Evolutionary conservation across 2,113 vertebrate species (phyloP).

Genomic region (Hystrix brachyura): DNA sequence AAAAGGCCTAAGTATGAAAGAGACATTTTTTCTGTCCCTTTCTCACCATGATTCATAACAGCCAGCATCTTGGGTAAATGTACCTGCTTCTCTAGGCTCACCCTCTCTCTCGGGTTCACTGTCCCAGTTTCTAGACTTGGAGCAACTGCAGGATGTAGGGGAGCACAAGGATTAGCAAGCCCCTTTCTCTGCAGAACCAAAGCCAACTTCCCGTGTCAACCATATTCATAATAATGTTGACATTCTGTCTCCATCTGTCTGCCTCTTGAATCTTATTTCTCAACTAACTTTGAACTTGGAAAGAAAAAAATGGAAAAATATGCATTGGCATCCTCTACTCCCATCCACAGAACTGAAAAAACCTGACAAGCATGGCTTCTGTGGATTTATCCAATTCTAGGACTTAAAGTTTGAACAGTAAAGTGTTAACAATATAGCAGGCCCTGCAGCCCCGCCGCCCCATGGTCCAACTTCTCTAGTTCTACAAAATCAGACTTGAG

Average conservation of each 20-base stretch:
- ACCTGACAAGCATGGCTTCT: neutral
- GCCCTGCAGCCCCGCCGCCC: neutral
- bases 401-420: neutral
- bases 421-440: neutral
- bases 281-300: neutral
- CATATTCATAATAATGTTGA: neutral
- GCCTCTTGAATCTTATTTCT: conserved; percentile 32
- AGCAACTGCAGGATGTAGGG: accelerated
- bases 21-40: neutral
- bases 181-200: neutral
- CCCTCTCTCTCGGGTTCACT: neutral
- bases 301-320: neutral
- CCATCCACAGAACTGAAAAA: conserved; percentile 12
- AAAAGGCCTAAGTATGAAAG: neutral
- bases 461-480: neutral
- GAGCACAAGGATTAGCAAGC: neutral
- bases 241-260: conserved; percentile 35
- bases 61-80: neutral
- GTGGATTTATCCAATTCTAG: neutral
- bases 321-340: neutral
- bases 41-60: neutral
- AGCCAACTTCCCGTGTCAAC: neutral
- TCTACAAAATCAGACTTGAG: neutral
- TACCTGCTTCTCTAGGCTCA: neutral
- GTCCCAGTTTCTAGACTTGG: neutral